A percentile compares a stretch with the other conserved stretches of the same genome.
phyloP scores from a whole-genome alignment of 2,113 vertebrate genomes.

The Lutjanus erythropterus region DNA sequence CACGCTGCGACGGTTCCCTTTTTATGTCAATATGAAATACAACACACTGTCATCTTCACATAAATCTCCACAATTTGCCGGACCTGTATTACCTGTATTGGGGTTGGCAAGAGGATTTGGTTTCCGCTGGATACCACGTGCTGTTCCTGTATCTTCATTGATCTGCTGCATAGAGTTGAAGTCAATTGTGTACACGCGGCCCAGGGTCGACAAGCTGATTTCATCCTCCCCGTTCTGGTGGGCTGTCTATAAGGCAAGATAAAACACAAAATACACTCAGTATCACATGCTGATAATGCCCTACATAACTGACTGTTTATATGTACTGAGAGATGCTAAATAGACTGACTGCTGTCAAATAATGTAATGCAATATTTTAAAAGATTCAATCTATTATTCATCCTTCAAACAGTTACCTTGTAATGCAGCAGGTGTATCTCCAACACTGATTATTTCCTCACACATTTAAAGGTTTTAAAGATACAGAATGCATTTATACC shows the following conservation, averaged over 20 bases:
- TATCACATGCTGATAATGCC: not conserved
- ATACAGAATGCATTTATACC: conserved; percentile 82
- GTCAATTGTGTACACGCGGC: conserved; percentile 99
- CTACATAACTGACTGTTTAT: not conserved
- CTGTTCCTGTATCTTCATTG: conserved; percentile 99
- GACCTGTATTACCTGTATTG: conserved; percentile 88
- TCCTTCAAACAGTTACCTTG: not conserved
- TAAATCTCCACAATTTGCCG: accelerated
- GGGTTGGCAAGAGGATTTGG: conserved; percentile 98
- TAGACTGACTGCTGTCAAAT: not conserved
- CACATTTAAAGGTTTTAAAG: not conserved
- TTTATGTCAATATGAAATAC: conserved; percentile 13
- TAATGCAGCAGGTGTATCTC: not conserved
- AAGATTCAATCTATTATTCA: not conserved
- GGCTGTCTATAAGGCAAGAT: conserved; percentile 91
- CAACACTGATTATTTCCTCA: not conserved
- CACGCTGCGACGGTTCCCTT: not conserved
- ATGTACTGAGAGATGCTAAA: not conserved
- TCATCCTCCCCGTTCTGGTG: conserved; percentile 99
- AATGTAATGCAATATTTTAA: not conserved
- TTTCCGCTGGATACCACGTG: conserved; percentile 99
- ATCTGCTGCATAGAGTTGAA: conserved; percentile 99
- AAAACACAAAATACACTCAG: conserved; percentile 56
- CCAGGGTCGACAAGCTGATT: conserved; percentile 98
- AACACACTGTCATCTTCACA: not conserved